Percentiles rank a stretch among this genome's conserved stretches.
Conservation (phyloP, 2,888 invertebrate species). For the Pasiphila rectangulata region DNA sequence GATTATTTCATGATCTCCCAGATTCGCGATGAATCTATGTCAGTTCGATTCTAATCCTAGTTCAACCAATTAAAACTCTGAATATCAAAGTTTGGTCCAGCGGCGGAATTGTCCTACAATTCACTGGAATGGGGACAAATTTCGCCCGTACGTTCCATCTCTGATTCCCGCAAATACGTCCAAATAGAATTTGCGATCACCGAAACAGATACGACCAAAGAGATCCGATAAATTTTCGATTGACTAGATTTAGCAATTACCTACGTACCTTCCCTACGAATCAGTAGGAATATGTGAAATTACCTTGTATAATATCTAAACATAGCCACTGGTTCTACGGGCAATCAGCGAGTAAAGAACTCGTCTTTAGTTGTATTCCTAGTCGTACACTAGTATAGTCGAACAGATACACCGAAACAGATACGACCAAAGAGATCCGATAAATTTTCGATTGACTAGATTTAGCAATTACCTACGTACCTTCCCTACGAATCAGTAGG, state of each 20-base stretch:
- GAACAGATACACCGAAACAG: conserved; percentile 32
- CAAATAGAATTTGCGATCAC: conserved; percentile 33
- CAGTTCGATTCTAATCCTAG: not conserved
- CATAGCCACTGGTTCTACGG: too few relatives aligned
- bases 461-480: conserved; percentile 34
- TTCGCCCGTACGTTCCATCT: not conserved
- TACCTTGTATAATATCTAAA: too few relatives aligned
- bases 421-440: conserved; percentile 33
- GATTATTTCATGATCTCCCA: too few relatives aligned
- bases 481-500: conserved; percentile 11
- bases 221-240: conserved; percentile 39
- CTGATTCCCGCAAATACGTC: conserved; percentile 17
- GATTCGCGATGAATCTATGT: too few relatives aligned
- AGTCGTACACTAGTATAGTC: too few relatives aligned
- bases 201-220: conserved; percentile 32
- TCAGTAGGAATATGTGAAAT: conserved; percentile 5
- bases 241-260: conserved; percentile 41
- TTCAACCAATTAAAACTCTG: not conserved
- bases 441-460: conserved; percentile 42
- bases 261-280: conserved; percentile 16
- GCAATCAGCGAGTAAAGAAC: not conserved
- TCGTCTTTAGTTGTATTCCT: too few relatives aligned
- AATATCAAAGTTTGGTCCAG: not conserved
- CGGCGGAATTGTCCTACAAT: not conserved
- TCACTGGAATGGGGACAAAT: conserved; percentile 1